Percentiles rank a stretch among this genome's conserved stretches.
These are phyloP conservation scores for Euschistus heros DNA, from an alignment of 1,140 invertebrate species.

Conservation along the genomic window DNA sequence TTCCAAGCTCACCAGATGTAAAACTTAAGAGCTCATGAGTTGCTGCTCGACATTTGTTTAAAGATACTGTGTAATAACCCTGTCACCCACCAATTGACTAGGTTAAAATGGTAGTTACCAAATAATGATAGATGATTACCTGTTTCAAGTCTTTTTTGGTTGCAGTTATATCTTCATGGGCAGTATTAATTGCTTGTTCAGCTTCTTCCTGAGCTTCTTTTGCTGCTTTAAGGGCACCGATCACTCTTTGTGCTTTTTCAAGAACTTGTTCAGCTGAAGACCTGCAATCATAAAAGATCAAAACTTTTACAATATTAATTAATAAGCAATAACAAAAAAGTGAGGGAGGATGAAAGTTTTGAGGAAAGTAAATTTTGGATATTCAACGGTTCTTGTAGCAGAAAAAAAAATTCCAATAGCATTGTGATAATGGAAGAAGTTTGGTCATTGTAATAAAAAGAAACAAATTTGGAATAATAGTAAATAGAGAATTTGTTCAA, in stretches of 20 bases:
- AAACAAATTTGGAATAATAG: too few species aligned
- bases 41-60: not conserved
- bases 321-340: not conserved
- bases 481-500: too few species aligned
- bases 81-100: not conserved
- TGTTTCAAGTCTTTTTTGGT: conserved; percentile 61
- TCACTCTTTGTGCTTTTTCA: conserved; percentile 45
- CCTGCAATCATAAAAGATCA: conserved; percentile 33
- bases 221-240: conserved; percentile 52
- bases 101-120: not conserved
- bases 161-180: conserved; percentile 62
- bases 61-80: not conserved
- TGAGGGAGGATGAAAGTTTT: too few species aligned
- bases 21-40: not conserved
- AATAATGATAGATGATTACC: conserved; percentile 32
- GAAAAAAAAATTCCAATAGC: too few species aligned
- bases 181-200: conserved; percentile 63
- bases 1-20: not conserved
- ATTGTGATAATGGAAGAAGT: too few species aligned
- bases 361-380: not conserved
- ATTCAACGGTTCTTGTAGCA: too few species aligned
- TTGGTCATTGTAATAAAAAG: too few species aligned
- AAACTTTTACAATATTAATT: not conserved
- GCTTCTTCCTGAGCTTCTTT: conserved; percentile 65
- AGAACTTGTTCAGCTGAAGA: conserved; percentile 42